Base-by-base conservation (phyloP, 2,113 vertebrate species). In the Fulmarus glacialis region DNA sequence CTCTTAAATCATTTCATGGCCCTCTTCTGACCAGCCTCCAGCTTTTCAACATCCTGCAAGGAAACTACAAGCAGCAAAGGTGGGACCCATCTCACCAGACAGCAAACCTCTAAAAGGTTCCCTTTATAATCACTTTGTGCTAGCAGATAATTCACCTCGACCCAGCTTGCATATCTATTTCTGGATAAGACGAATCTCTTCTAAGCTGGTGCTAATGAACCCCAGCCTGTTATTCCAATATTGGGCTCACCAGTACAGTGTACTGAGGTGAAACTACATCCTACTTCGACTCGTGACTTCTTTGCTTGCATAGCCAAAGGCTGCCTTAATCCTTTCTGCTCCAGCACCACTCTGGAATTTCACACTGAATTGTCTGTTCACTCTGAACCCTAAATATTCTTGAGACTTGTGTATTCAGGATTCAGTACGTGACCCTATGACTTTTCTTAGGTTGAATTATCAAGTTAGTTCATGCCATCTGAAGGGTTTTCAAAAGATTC, bases 221-320 rank as follows among this genome's bases (percentile, higher is more conserved):
- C 14, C 18, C 19, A 17, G 29, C 4, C 29, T 74, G 18, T 80
- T 64, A 34, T 70, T 84, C 24, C 34, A 18, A 7, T 19, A 8
- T 12, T 56, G 17, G 16, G 15, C 22, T 80, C 29, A 23, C n/a
- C 3, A 10, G 13, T 62, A 12, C 42, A 11, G 23, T 55, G 27
- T 60, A 24, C 43, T 47, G 36, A 52, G 18, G 22, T 58, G 68
- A 74, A 80, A 70, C n/a, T 42, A 20, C 43, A 42, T 74, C 26
- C 9, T 52, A 16, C 43, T 63, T 22, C 0, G 1, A 58, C 22
- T 74, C 48, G 36, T 1, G 0, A 42, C 15, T 63, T 84, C 12
- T 63, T 74, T 36, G 7, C 47, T 79, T 74, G 36, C 43, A 32
- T 22, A 47, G 15, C 13, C 42, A 68, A 87, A 12, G 24, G 22